A percentile compares a stretch with the other conserved stretches of the same genome.
phyloP scores from a whole-genome alignment of 2,888 invertebrate species.

The Imbricaverruca yamaguchii region DNA sequence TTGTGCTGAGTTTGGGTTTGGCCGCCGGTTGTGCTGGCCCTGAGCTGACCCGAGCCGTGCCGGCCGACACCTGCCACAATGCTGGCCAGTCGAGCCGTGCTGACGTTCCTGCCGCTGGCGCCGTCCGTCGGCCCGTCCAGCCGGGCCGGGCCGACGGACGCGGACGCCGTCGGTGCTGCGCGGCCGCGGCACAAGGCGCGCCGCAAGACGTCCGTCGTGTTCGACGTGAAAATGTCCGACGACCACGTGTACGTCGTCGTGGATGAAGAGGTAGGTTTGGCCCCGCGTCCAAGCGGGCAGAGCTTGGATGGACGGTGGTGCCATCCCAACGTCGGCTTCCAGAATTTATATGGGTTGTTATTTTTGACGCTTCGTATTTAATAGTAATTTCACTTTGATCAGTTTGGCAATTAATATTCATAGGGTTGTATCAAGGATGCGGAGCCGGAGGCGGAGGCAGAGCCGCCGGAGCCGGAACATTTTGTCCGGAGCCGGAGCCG shows the following conservation, averaged over 20 bases:
- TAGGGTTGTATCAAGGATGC: background rate
- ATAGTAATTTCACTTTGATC: too few relatives aligned
- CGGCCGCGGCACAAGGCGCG: background rate
- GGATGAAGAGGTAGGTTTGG: background rate
- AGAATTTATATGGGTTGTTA: too few relatives aligned
- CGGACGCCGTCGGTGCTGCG: background rate
- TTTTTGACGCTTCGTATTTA: too few relatives aligned
- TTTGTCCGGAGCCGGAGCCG: too few relatives aligned
- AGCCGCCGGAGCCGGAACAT: too few relatives aligned
- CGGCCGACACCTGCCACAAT: too few relatives aligned
- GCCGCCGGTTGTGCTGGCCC: too few relatives aligned
- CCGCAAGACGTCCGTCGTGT: background rate
- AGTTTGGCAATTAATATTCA: background rate
- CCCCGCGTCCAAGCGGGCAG: background rate
- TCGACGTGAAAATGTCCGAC: background rate
- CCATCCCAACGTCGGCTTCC: too few relatives aligned
- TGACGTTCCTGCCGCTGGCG: background rate
- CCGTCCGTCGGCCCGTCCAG: background rate
- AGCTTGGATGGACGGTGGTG: too few relatives aligned
- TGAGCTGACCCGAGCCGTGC: too few relatives aligned
- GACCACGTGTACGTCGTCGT: constrained; percentile 9
- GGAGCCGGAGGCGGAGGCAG: too few relatives aligned
- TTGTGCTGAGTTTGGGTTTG: too few relatives aligned
- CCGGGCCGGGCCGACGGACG: background rate
- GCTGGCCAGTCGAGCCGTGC: background rate